Evolutionary conservation across 1,140 invertebrate genomes (phyloP).

Genomic region (Danaus melanippus): DNA sequence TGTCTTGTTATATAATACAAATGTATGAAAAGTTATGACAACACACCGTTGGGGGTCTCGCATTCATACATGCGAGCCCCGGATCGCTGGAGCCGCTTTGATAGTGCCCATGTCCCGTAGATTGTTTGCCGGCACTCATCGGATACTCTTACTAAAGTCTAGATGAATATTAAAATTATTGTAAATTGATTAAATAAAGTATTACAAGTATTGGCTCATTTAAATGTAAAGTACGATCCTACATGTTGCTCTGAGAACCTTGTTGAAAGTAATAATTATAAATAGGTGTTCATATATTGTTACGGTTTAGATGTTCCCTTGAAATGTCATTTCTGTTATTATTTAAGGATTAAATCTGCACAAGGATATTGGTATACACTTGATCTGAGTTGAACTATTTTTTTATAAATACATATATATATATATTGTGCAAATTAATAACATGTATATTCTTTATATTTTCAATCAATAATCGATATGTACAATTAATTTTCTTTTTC

Average conservation of each 20-base stretch:
- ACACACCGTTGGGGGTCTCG: no score
- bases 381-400: slow-evolving; percentile 70
- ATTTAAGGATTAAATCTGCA: slow-evolving; percentile 60
- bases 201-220: slow-evolving; percentile 66
- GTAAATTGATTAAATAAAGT: slow-evolving; percentile 56
- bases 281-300: slow-evolving; percentile 69
- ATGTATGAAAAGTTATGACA: slow-evolving; percentile 54
- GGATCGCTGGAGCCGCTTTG: no score
- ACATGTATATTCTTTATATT: slow-evolving; percentile 70
- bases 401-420: slow-evolving; percentile 40
- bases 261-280: slow-evolving; percentile 64
- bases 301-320: slow-evolving; percentile 67
- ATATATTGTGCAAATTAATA: slow-evolving; percentile 65
- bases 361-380: slow-evolving; percentile 70
- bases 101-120: slow-evolving; percentile 25
- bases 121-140: slow-evolving; percentile 14
- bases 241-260: slow-evolving; percentile 62
- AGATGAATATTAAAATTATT: slow-evolving; percentile 62
- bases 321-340: slow-evolving; percentile 57
- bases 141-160: slow-evolving; percentile 45
- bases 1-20: slow-evolving; percentile 71
- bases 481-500: slow-evolving; percentile 66
- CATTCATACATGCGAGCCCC: no score
- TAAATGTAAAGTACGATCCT: slow-evolving; percentile 57
- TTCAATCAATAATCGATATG: slow-evolving; percentile 68